Base-by-base conservation (phyloP, 2,113 vertebrate species). In the Syngnathus floridae region DNA sequence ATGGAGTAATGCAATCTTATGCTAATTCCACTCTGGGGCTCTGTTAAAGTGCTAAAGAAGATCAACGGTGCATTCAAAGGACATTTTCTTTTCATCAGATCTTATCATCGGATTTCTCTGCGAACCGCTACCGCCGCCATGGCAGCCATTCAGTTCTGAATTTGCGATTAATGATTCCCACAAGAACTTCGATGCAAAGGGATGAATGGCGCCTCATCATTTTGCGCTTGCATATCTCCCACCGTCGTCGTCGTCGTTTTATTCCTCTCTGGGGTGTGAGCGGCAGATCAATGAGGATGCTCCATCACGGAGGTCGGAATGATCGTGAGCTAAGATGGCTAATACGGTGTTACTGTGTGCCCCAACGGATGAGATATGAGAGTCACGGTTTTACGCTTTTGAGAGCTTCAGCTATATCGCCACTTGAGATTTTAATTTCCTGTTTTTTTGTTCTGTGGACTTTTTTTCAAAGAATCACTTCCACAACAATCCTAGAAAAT, bases 201-300 rank as follows among this genome's bases (percentile, higher is more conserved):
- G 6, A 73, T 75, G 64, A 22, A 73, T 26, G 26, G 52, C 17
- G 56, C 72, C 69, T 74, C 51, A 70, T 77, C 45, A 46, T 17
- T 46, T 46, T 73, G 62, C 41, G 71, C 67, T 69, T 69, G 67
- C 65, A 76, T 71, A 78, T 71, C 63, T 71, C 68, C 40, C 70
- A 40, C 71, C 36, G 51, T 69, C 64, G 16, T 31, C 64, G 16
- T 31, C 26, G 2, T 31, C 57, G 72, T 19, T 0, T 13, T 46
- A 68, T 71, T 79, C 48, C 41, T 45, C 13, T 45, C 41, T 45
- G 41, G 4, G 41, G 36, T 51, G 62, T 77, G 76, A 76, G 72
- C 76, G 59, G 63, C 16, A 78, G 79, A 82, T 80, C 65, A 4
- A 83, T 78, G n/a, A 19, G 51, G 63, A 69, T 70, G 54, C 36